Evolutionary conservation across 2,888 invertebrate species (phyloP), one percentile per base, ranked within the genome.

Genomic region (Abrostola tripartita): DNA sequence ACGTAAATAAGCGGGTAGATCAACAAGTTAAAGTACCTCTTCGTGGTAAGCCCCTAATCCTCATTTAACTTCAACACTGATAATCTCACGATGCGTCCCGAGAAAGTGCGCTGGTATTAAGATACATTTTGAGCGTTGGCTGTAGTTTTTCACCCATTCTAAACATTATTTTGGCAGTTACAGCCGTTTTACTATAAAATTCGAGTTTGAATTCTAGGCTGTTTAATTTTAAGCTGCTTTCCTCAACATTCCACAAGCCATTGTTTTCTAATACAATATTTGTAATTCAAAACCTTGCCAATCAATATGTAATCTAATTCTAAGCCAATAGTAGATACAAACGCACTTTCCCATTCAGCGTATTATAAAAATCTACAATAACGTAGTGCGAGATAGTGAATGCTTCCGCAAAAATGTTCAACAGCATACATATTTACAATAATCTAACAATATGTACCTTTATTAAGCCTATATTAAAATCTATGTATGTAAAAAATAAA

Each of bases 401-500:
- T 66, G 60, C 51, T 64, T 66, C 53, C 69, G 62, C 76, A 73
- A 69, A 71, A 77, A 71, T 65, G 63, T 80, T 78, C 61, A 84
- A 84, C 81, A 81, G 78, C 79, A 65, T 76, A 73, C 65, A 78
- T 81, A 73, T 79, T 78, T 75, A 81, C 71, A 74, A 64, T 72
- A 64, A 36, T 69, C 56, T 72, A 74, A 68, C 57, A 69, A 72
- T 74, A 74, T 71, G 52, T 74, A 67, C 61, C 71, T 49, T 74
- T 52, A 44, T 47, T 79, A 79, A 75, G 70, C 76, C 79, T 82
- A 79, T 60, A 65, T 68, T 69, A 65, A 64, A 65, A 52, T 58
- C 69, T 69, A 71, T 64, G 14, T 69, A 73, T 79, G 74, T 83
- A 81, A 82, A 78, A 88, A 88, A 85, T 82, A 78, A 86, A 85